Evolutionary conservation across 2,113 vertebrate species (phyloP).

Genomic region (Porphyrio hochstetteri): DNA sequence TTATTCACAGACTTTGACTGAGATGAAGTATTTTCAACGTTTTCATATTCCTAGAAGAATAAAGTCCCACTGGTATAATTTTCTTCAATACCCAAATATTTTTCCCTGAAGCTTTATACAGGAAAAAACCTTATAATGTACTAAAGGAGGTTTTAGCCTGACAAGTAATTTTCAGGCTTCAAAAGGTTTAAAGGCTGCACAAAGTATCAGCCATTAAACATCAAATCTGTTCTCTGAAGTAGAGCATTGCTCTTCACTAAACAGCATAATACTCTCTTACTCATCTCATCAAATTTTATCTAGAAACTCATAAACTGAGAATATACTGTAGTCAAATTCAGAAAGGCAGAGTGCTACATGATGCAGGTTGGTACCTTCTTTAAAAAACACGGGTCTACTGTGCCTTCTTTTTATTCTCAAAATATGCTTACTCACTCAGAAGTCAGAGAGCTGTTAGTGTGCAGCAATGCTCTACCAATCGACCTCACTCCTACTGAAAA

Average conservation of each 20-base stretch:
- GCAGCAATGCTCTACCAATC: neutral
- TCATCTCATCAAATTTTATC: neutral
- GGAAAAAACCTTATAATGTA: neutral
- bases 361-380: neutral
- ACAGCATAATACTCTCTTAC: neutral
- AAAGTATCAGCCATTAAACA: neutral
- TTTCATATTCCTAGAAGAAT: constrained; percentile 77
- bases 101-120: neutral
- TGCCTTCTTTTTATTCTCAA: neutral
- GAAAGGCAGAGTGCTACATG: neutral
- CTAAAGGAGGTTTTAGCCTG: neutral
- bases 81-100: constrained; percentile 3
- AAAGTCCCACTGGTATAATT: constrained; percentile 5
- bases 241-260: neutral
- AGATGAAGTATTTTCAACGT: constrained; percentile 77
- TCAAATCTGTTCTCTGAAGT: neutral
- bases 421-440: neutral
- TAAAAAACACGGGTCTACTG: neutral
- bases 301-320: neutral
- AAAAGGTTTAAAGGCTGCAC: neutral
- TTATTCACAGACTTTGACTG: constrained; percentile 84
- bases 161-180: neutral
- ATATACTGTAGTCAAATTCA: neutral
- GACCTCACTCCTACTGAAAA: neutral
- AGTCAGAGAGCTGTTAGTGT: neutral